phyloP scores from a whole-genome alignment of 2,888 invertebrate species.

The Lycophotia porphyrea region DNA sequence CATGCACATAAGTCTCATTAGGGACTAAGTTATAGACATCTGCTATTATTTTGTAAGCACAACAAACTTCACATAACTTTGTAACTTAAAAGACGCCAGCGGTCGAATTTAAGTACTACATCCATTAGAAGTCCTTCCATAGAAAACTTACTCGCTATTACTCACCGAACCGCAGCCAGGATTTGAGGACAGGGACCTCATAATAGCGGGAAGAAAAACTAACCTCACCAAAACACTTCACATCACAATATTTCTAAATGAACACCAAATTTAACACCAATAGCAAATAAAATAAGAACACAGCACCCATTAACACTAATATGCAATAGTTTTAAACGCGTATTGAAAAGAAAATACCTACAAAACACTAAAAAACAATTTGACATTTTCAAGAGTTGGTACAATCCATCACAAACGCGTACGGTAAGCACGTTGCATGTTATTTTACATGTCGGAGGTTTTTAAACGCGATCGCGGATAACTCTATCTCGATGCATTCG shows the following conservation, averaged over 20 bases:
- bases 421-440: slow-evolving; percentile 61
- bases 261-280: slow-evolving; percentile 54
- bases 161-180: slow-evolving; percentile 86
- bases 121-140: slow-evolving; percentile 80
- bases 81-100: slow-evolving; percentile 5
- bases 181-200: slow-evolving; percentile 72
- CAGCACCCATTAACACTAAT: slow-evolving; percentile 52
- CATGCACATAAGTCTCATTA: slow-evolving; percentile 48
- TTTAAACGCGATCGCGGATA: slow-evolving; percentile 70
- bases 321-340: slow-evolving; percentile 39
- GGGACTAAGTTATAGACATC: slow-evolving; percentile 50
- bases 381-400: slow-evolving; percentile 80
- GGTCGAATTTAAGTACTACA: slow-evolving; percentile 5
- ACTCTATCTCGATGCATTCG: slow-evolving; percentile 82
- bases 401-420: slow-evolving; percentile 69
- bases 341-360: slow-evolving; percentile 70
- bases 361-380: slow-evolving; percentile 84
- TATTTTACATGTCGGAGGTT: slow-evolving; percentile 56
- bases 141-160: slow-evolving; percentile 85
- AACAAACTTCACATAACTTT: slow-evolving; percentile 55
- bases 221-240: slow-evolving; percentile 83
- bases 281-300: slow-evolving; percentile 45
- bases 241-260: slow-evolving; percentile 69
- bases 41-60: slow-evolving; percentile 33
- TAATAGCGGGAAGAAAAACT: slow-evolving; percentile 88